Evolutionary conservation across 2,113 vertebrate species (phyloP).

Genomic region (Platysteira castanea): DNA sequence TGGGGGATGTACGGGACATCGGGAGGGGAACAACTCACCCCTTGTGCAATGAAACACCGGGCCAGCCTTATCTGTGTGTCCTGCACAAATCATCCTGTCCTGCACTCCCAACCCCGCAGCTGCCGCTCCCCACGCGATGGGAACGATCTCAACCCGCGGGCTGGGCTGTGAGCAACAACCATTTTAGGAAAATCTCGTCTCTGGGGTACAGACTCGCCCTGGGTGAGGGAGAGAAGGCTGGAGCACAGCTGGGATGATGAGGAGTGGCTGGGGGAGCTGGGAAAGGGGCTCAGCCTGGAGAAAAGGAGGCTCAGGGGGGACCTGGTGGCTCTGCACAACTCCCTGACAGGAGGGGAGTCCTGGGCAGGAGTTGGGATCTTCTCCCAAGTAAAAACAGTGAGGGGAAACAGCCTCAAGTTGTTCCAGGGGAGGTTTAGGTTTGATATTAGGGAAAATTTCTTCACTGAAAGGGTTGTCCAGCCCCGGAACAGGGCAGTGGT

Average conservation of each 20-base stretch:
- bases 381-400: fast-evolving
- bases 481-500: neutral
- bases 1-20: fast-evolving
- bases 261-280: neutral
- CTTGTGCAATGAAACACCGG: neutral
- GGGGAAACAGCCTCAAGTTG: neutral
- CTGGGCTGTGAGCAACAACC: neutral
- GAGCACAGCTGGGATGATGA: neutral
- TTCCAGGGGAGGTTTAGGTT: neutral
- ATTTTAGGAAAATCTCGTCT: neutral
- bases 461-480: neutral
- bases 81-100: neutral
- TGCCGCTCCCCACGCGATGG: fast-evolving
- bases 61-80: neutral
- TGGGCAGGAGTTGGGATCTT: fast-evolving
- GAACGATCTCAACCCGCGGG: neutral
- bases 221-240: neutral
- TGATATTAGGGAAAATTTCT: neutral
- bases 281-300: neutral
- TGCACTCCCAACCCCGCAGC: neutral
- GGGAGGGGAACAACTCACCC: fast-evolving
- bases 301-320: neutral
- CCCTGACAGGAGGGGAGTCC: neutral
- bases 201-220: neutral
- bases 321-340: neutral